Base-by-base conservation (phyloP, 1,140 invertebrate species). In the Sinonovacula constricta region DNA sequence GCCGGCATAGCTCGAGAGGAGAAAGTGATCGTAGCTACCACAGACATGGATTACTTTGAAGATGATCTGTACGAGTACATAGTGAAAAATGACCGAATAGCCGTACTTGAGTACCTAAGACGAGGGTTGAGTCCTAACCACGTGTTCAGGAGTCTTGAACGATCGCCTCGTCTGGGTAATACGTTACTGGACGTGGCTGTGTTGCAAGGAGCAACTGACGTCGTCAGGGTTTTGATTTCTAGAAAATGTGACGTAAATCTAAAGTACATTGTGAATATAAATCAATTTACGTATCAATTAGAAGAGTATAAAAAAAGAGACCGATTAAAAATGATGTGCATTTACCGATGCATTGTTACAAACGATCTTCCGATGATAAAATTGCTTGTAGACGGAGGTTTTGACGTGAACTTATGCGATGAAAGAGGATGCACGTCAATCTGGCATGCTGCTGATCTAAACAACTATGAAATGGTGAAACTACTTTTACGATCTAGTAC, bases 371-470 rank as follows among this genome's bases (percentile, higher is more conserved):
- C 79, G 18, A 83, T 85, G 68, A 81, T 86, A 1, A 81, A 81
- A 72, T 39, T 80, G 24, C 53, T 88, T 22, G 83, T 88, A 2
- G 67, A 79, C 54, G 85, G 79, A 18, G 85, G 85, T n/a, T 82
- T 81, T 71, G 82, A 88, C 75, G 83, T 88, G 0, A 87, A 86
- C 56, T 70, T 82, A 14, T 22, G 79, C 63, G 87, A 88, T 57
- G 87, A 88, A 39, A 63, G 85, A 14, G 85, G 87, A 12, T 88
- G 87, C 60, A 81, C 83, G 24, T 70, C 82, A 7, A 34, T 88
- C 18, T 87, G 85, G 85, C 87, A 88, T 56, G 85, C 85, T 22
- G 84, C 82, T 2, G 87, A 88, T 77, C 68, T 85, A 18, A 76
- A 83, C 53, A 81, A 87, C 78, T 87, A 87, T 60, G 81, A 84